phyloP scores from a whole-genome alignment of 2,888 invertebrate species.

The Tenthredo amoena region DNA sequence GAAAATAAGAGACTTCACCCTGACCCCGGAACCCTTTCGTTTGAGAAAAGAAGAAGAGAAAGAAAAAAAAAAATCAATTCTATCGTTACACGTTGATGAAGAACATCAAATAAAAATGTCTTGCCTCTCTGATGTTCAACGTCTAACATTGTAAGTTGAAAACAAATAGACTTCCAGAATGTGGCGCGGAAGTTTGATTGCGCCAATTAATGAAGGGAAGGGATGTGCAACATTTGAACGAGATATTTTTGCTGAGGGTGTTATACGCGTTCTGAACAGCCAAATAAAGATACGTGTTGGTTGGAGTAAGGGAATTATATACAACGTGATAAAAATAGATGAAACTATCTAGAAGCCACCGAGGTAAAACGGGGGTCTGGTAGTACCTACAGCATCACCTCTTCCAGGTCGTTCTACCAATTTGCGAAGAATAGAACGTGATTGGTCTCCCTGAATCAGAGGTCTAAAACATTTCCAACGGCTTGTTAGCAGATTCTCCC shows the following conservation, averaged over 20 bases:
- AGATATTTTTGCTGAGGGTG: constrained; percentile 1
- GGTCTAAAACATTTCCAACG: constrained; percentile 23
- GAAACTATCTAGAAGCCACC: neutral
- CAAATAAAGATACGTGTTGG: neutral
- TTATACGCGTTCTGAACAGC: constrained; percentile 7
- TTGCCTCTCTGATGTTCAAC: neutral
- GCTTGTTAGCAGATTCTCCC: constrained; percentile 43
- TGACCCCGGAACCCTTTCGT: neutral
- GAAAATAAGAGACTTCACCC: constrained; percentile 19
- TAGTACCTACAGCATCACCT: neutral
- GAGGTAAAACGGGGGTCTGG: constrained; percentile 3
- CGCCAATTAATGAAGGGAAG: constrained; percentile 12
- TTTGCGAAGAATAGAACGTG: constrained; percentile 46
- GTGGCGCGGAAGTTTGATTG: constrained; percentile 1
- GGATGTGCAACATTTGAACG: neutral
- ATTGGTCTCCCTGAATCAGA: constrained; percentile 28
- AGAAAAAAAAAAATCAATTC: neutral
- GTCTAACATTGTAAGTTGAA: neutral
- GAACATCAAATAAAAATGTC: neutral
- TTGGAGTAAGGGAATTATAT: neutral
- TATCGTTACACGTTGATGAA: neutral
- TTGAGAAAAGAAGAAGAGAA: neutral
- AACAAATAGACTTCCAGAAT: neutral
- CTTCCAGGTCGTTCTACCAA: constrained; percentile 27
- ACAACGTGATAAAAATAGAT: constrained; percentile 27